These are phyloP conservation scores for Daboia siamensis DNA, from an alignment of 2,113 vertebrate species.

Conservation along the genomic window DNA sequence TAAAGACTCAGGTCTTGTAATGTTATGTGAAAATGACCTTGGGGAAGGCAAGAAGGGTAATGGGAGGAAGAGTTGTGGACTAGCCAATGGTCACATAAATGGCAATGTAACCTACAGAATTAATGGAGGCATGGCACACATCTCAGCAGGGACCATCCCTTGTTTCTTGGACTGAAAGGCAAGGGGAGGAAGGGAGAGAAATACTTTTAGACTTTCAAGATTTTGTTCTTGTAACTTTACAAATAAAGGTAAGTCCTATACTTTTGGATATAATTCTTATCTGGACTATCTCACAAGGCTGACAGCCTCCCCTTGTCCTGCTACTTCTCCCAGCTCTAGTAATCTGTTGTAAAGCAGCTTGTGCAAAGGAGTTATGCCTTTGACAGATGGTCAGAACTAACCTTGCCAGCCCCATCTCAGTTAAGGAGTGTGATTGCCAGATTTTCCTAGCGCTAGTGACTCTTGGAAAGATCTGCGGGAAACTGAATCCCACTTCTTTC, in stretches of 20 bases:
- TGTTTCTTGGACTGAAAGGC: not conserved
- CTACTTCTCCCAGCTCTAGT: not conserved
- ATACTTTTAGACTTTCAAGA: too few relatives aligned
- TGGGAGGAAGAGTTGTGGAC: too few relatives aligned
- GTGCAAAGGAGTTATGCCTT: not conserved
- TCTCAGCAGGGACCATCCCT: not conserved
- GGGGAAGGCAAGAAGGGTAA: too few relatives aligned
- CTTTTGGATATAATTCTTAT: not conserved
- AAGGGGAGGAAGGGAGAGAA: not conserved
- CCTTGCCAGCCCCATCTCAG: not conserved
- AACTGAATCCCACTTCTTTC: too few relatives aligned
- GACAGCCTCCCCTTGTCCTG: not conserved
- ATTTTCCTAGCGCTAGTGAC: not conserved
- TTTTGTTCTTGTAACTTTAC: too few relatives aligned
- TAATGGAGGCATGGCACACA: not conserved
- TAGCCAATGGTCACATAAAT: too few relatives aligned
- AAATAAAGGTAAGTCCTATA: too few relatives aligned
- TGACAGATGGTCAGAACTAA: not conserved
- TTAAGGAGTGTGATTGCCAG: not conserved
- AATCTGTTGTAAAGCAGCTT: not conserved
- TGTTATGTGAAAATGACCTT: too few relatives aligned
- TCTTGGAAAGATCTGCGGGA: too few relatives aligned
- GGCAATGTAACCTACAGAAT: not conserved
- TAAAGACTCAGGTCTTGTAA: not conserved
- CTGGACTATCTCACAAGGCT: not conserved